Evolutionary conservation across 2,113 vertebrate species (phyloP).

Genomic region (Puffinus mauretanicus): DNA sequence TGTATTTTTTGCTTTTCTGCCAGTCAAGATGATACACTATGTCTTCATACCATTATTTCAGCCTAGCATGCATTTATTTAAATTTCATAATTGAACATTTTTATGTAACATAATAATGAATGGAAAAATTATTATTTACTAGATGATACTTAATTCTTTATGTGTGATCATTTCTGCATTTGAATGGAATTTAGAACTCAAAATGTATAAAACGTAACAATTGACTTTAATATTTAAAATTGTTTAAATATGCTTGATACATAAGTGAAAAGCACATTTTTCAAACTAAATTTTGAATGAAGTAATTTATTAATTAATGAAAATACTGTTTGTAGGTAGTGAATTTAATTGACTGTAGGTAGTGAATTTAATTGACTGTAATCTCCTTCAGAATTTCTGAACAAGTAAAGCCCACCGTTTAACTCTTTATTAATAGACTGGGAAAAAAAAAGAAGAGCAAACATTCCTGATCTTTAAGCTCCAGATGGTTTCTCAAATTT

Average conservation of each 20-base stretch:
- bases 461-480: not conserved
- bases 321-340: not conserved
- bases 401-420: not conserved
- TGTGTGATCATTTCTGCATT: not conserved
- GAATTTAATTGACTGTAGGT: not conserved
- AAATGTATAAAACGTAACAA: not conserved
- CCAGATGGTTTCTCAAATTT: not conserved
- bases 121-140: not conserved
- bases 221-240: not conserved
- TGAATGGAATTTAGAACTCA: not conserved
- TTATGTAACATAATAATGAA: not conserved
- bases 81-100: not conserved
- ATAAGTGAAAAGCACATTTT: not conserved
- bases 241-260: not conserved
- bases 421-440: not conserved
- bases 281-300: not conserved
- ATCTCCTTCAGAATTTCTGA: not conserved
- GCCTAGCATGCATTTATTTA: not conserved
- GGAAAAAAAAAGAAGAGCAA: not conserved
- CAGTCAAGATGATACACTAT: not conserved
- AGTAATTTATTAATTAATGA: not conserved
- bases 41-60: not conserved
- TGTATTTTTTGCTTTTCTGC: not conserved
- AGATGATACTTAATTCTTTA: not conserved
- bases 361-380: not conserved